Percentiles rank a stretch among this genome's conserved stretches.
Evolutionary conservation across 2,113 vertebrate genomes (phyloP).

Genomic region (Pipra filicauda): DNA sequence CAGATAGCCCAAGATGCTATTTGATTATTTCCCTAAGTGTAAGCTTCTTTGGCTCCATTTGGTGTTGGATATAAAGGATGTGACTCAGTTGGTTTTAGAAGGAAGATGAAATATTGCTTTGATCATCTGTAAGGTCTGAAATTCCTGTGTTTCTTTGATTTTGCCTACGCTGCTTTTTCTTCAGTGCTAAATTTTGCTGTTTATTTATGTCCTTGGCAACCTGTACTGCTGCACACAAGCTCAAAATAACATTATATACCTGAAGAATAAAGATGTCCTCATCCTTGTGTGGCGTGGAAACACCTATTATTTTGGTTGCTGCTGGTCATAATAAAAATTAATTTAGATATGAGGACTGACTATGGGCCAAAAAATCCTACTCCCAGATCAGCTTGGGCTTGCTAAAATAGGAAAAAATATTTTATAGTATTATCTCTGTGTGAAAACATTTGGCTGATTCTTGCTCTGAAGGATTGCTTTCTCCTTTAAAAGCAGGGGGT

Average conservation of each 20-base stretch:
- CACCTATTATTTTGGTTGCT: not conserved
- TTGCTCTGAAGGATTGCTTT: not conserved
- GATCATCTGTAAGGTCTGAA: not conserved
- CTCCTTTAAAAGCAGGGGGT: not conserved
- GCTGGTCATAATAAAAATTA: not conserved
- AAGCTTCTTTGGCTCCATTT: not conserved
- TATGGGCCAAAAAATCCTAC: not conserved
- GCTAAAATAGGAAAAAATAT: not conserved
- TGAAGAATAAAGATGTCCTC: not conserved
- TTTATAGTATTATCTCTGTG: not conserved
- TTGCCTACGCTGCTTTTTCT: not conserved
- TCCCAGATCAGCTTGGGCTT: not conserved
- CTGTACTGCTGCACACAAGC: not conserved
- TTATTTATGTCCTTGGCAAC: not conserved
- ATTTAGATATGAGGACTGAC: not conserved
- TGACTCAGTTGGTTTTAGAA: not conserved
- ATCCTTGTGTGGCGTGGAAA: not conserved
- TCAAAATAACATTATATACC: not conserved
- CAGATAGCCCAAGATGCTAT: not conserved
- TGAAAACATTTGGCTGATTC: not conserved
- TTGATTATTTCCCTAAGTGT: not conserved
- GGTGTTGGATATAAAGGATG: not conserved
- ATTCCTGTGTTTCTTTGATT: not conserved
- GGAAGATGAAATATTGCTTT: not conserved
- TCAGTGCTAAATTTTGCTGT: not conserved